phyloP scores from a whole-genome alignment of 2,797 vertebrate genomes.

The Discoglossus pictus region DNA sequence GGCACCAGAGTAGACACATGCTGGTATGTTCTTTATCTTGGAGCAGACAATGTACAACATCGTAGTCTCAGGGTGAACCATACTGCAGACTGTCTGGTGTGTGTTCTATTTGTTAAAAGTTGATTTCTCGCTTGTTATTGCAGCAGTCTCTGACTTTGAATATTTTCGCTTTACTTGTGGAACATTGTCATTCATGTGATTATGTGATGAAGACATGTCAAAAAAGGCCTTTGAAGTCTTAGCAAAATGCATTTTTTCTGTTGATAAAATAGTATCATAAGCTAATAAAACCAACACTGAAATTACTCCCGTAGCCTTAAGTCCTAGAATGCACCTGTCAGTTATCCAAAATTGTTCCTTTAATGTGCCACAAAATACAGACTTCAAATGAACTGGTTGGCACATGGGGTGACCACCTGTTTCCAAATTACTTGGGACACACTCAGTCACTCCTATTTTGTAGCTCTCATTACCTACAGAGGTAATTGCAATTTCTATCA shows the following conservation, averaged over 20 bases:
- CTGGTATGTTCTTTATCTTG: constrained; percentile 20
- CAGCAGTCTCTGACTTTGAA: neutral
- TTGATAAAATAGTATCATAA: neutral
- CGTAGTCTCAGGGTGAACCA: neutral
- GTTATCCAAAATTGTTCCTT: constrained; percentile 41
- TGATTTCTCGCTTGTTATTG: neutral
- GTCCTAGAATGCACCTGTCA: constrained; percentile 41
- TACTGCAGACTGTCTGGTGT: neutral
- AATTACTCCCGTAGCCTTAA: constrained; percentile 7
- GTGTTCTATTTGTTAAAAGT: constrained; percentile 4
- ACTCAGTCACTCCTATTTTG: constrained; percentile 33
- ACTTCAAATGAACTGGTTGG: constrained; percentile 45
- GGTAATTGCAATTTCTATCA: constrained; percentile 27
- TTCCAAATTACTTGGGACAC: constrained; percentile 35
- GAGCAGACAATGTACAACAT: constrained; percentile 13
- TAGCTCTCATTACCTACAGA: constrained; percentile 25
- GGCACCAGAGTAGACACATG: constrained; percentile 22
- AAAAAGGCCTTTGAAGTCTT: too few species aligned
- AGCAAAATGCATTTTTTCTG: too few species aligned
- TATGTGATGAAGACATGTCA: too few species aligned
- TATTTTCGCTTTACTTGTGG: neutral
- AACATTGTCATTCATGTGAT: neutral
- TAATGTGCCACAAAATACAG: constrained; percentile 37
- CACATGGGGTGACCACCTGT: constrained; percentile 45
- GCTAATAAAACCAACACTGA: constrained; percentile 6